A percentile compares a stretch with the other conserved stretches of the same genome.
phyloP scores from a whole-genome alignment of 2,797 vertebrate genomes.

The Manis javanica region DNA sequence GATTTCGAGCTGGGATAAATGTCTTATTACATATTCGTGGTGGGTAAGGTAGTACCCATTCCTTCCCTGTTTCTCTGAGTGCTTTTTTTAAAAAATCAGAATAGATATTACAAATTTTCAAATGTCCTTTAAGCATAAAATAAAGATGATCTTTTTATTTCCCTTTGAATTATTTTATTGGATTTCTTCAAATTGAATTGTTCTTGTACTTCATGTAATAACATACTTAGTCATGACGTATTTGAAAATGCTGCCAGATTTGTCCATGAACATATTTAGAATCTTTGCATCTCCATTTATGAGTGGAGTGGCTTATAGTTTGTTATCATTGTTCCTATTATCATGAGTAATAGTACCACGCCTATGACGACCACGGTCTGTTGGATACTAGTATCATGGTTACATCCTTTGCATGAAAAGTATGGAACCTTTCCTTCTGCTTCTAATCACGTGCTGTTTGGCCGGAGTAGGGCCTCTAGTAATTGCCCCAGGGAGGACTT shows the following conservation, averaged over 20 bases:
- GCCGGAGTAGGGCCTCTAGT: background rate
- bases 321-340: fast-evolving
- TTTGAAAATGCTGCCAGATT: background rate
- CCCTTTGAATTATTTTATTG: background rate
- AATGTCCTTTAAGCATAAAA: background rate
- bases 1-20: background rate
- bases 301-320: background rate
- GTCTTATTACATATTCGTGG: background rate
- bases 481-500: background rate
- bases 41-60: background rate
- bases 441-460: background rate
- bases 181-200: background rate
- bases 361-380: fast-evolving
- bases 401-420: background rate
- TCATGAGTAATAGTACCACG: too few relatives aligned
- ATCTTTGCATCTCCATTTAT: background rate
- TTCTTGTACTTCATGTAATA: background rate
- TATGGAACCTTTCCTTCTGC: background rate
- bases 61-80: background rate
- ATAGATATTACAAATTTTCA: background rate
- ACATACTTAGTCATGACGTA: background rate
- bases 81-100: background rate
- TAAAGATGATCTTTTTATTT: background rate
- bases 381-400: background rate
- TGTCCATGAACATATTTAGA: background rate